Evolutionary conservation across 2,888 invertebrate species (phyloP).

Genomic region (Drosophila pseudotalamancana): DNA sequence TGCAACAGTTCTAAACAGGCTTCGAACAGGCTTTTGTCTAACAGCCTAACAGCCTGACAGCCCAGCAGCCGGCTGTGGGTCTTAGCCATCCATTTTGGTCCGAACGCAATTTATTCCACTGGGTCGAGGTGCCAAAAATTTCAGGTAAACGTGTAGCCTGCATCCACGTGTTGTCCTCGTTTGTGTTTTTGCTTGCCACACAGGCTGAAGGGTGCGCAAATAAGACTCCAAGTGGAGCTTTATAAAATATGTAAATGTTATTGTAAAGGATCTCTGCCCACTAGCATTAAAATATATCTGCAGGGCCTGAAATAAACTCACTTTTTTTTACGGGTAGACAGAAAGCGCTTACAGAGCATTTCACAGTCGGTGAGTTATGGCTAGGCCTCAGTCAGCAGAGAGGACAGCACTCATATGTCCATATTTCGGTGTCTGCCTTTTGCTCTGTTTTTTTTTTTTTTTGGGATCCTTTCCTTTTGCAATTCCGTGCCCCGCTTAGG

Average conservation of each 20-base stretch:
- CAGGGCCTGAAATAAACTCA: no score
- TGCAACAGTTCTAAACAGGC: conserved; percentile 34
- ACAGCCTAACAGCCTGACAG: background rate
- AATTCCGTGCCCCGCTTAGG: conserved; percentile 17
- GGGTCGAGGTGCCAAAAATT: conserved; percentile 15
- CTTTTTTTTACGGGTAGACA: no score
- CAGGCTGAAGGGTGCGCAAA: no score
- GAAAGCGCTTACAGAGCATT: conserved; percentile 1
- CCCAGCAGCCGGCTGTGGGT: background rate
- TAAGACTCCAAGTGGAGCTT: no score
- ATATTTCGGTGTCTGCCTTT: conserved; percentile 9
- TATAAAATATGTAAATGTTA: no score
- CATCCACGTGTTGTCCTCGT: conserved; percentile 1
- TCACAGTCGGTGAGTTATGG: background rate
- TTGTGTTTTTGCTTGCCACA: no score
- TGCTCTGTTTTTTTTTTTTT: conserved; percentile 7
- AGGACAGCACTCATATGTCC: conserved; percentile 1
- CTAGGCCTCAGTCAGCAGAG: background rate
- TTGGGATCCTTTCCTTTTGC: no score
- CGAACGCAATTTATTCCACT: conserved; percentile 1
- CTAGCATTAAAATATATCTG: no score
- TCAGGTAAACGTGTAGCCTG: background rate
- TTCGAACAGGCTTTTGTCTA: background rate
- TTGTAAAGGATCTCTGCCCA: no score
- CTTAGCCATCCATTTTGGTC: conserved; percentile 13